Evolutionary conservation across 2,113 vertebrate species (phyloP).

Genomic region (Stictonetta naevosa): DNA sequence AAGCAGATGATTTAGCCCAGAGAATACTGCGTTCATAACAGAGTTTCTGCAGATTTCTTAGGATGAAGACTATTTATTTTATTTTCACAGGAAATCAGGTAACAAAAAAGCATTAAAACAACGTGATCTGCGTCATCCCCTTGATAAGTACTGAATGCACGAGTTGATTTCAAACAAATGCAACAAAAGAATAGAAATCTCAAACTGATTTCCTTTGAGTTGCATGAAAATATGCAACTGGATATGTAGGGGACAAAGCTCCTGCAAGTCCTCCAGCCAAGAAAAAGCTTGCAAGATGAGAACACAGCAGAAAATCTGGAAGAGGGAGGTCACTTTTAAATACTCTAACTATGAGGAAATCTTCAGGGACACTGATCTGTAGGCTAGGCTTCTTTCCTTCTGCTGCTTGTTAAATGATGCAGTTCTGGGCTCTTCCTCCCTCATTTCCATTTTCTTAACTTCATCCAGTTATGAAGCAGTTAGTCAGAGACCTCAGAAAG

Average conservation of each 20-base stretch:
- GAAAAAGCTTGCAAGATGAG: background rate
- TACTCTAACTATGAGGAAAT: slow-evolving; percentile 34
- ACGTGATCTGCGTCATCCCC: background rate
- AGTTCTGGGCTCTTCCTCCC: background rate
- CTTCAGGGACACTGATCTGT: slow-evolving; percentile 13
- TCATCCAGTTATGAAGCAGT: background rate
- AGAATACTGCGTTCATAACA: background rate
- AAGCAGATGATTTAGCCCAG: background rate
- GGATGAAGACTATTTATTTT: background rate
- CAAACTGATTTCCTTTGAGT: background rate
- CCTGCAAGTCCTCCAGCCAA: background rate
- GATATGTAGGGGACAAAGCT: background rate
- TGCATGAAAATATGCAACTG: background rate
- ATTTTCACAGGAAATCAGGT: background rate
- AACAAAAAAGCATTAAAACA: background rate
- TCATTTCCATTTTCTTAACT: background rate
- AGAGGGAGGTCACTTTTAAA: slow-evolving; percentile 55
- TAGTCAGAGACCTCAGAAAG: background rate
- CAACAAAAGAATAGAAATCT: background rate
- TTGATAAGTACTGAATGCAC: background rate
- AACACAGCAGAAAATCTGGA: background rate
- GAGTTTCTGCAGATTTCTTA: background rate
- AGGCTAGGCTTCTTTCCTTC: background rate
- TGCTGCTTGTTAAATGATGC: background rate
- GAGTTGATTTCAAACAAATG: background rate